A percentile compares a stretch with the other conserved stretches of the same genome.
These are phyloP conservation scores for Eupithecia dodoneata DNA, from an alignment of 2,888 invertebrate genomes.

Conservation along the genomic window DNA sequence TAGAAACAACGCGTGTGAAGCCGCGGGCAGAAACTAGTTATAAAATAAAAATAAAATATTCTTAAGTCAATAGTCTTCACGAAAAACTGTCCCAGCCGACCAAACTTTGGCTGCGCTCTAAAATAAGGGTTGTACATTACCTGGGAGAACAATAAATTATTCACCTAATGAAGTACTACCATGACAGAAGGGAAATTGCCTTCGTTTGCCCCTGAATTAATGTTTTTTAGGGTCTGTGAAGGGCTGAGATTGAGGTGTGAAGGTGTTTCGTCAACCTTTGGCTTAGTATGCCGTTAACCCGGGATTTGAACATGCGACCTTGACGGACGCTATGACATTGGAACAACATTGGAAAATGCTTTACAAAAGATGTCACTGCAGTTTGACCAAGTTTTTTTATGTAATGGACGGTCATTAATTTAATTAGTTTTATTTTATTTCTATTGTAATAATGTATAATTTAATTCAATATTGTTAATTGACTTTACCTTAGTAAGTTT, in stretches of 20 bases:
- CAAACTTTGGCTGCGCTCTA: conserved; percentile 11
- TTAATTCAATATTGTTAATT: no score
- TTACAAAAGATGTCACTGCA: not conserved
- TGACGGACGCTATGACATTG: not conserved
- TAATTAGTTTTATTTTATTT: no score
- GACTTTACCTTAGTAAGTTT: no score
- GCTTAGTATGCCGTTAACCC: conserved; percentile 2
- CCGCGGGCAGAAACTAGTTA: no score
- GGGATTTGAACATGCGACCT: not conserved
- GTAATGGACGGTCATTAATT: no score
- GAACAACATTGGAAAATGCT: not conserved
- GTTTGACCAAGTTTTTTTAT: not conserved
- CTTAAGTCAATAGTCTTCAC: not conserved
- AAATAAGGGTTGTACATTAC: conserved; percentile 53
- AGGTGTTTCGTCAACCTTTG: conserved; percentile 11
- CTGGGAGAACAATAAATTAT: conserved; percentile 66
- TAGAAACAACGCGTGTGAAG: no score
- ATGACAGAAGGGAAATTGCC: conserved; percentile 69
- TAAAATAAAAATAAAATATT: no score
- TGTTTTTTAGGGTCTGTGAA: conserved; percentile 53
- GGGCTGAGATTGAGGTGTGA: conserved; percentile 30
- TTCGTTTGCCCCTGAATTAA: conserved; percentile 58
- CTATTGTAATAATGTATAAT: no score
- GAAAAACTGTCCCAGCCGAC: not conserved
- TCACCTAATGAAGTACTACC: conserved; percentile 65